A percentile compares a stretch with the other conserved stretches of the same genome.
Conservation (phyloP, 37 sponge, comb jelly and placozoan species). For the Eunapius fragilis region DNA sequence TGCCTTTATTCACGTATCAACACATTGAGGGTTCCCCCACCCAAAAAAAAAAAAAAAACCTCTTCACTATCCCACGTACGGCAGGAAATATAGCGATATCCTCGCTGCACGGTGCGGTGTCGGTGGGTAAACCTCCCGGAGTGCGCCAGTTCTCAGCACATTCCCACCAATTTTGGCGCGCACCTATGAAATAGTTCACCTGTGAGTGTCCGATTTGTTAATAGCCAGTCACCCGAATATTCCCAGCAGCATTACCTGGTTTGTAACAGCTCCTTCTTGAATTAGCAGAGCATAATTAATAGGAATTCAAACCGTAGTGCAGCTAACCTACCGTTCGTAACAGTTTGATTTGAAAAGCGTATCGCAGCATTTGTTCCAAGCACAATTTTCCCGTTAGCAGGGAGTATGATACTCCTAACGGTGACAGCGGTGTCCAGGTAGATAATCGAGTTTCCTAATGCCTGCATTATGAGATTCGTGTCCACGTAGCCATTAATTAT, state of each 20-base stretch:
- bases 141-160: slow-evolving; percentile 62
- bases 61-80: slow-evolving; percentile 16
- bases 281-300: background rate
- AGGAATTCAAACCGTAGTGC: background rate
- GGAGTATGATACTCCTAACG: slow-evolving; percentile 44
- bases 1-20: too few relatives aligned
- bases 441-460: slow-evolving; percentile 10
- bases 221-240: background rate
- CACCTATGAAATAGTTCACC: slow-evolving; percentile 55
- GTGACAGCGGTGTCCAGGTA: slow-evolving; percentile 24
- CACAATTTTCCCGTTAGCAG: slow-evolving; percentile 39
- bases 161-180: slow-evolving; percentile 48
- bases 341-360: slow-evolving; percentile 15
- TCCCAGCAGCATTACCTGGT: background rate
- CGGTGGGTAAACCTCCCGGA: slow-evolving; percentile 3
- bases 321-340: slow-evolving; percentile 7
- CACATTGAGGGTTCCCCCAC: too few relatives aligned
- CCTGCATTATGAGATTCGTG: background rate
- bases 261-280: background rate
- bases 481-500: too few relatives aligned
- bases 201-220: background rate
- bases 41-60: too few relatives aligned
- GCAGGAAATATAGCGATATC: slow-evolving; percentile 53
- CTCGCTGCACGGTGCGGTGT: slow-evolving; percentile 48
- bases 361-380: slow-evolving; percentile 28